These are phyloP conservation scores for Chionomys nivalis DNA, from an alignment of 2,113 vertebrate species.

Conservation along the genomic window DNA sequence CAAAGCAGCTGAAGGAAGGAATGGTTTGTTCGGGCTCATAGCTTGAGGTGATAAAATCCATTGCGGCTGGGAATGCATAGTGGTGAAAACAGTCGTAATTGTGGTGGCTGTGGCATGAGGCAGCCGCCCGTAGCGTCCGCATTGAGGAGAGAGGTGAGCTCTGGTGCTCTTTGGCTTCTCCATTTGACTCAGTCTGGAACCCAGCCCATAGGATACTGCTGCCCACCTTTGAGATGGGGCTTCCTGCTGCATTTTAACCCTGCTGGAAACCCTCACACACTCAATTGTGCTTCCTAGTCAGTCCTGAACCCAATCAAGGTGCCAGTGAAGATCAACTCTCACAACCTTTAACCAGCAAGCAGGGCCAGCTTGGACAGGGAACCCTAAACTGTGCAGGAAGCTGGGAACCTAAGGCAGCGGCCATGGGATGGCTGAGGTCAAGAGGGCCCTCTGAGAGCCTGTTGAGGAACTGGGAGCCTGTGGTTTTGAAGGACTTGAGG, in stretches of 20 bases:
- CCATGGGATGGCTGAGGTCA: too few species aligned
- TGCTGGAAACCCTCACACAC: neutral
- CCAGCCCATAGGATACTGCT: too few species aligned
- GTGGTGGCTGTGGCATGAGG: neutral
- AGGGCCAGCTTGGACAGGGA: neutral
- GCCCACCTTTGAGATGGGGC: neutral
- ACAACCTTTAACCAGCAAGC: neutral
- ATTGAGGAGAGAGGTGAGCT: neutral
- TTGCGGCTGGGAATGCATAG: neutral
- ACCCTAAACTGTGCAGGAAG: neutral
- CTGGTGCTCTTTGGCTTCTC: neutral
- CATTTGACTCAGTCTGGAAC: neutral
- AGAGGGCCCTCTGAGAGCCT: neutral
- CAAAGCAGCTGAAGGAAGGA: neutral
- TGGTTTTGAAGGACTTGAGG: neutral
- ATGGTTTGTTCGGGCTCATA: neutral
- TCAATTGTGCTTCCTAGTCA: neutral
- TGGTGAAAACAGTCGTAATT: neutral
- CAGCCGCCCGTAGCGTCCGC: rapidly evolving
- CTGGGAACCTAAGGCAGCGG: neutral
- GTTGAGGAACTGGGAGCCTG: neutral
- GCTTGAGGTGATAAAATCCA: neutral
- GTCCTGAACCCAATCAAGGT: neutral
- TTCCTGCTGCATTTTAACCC: neutral
- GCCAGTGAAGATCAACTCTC: neutral